Conservation (phyloP, 2,113 vertebrate genomes). For the Pollimyrus isidori region DNA sequence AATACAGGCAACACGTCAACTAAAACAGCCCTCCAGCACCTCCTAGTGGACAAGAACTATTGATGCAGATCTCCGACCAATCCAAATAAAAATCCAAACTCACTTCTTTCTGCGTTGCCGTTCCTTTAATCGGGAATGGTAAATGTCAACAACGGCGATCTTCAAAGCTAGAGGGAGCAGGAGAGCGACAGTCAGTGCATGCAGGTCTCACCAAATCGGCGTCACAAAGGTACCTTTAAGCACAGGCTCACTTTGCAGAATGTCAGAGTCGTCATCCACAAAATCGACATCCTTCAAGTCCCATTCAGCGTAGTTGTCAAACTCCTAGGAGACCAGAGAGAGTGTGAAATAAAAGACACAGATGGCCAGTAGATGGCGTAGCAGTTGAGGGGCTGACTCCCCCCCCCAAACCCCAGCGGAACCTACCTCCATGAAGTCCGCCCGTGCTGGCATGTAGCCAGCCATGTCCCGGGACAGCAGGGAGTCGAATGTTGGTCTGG, state of each 20-base stretch:
- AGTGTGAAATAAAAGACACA: not conserved
- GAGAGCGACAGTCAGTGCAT: not conserved
- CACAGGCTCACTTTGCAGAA: constrained; percentile 76
- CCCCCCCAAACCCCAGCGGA: too few species aligned
- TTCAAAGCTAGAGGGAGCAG: constrained; percentile 74
- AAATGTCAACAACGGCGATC: constrained; percentile 95
- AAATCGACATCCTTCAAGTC: constrained; percentile 99
- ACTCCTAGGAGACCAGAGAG: constrained; percentile 68
- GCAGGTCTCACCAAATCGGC: not conserved
- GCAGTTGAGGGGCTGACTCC: not conserved
- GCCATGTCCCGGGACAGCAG: constrained; percentile 94
- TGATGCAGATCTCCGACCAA: constrained; percentile 16
- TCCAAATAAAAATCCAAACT: constrained; percentile 45
- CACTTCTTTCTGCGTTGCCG: constrained; percentile 94
- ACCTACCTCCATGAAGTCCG: constrained; percentile 92
- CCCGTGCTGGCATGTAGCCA: constrained; percentile 97
- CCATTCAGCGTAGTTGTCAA: constrained; percentile 99
- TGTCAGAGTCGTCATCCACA: constrained; percentile 96
- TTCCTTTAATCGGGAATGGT: constrained; percentile 93
- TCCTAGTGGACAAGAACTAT: constrained; percentile 36
- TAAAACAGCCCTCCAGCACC: constrained; percentile 25
- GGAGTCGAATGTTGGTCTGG: constrained; percentile 88
- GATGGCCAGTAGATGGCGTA: not conserved
- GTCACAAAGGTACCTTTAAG: not conserved
- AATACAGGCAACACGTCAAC: not conserved